Base-by-base conservation (phyloP, 2,797 vertebrate genomes). In the Podargus strigoides region DNA sequence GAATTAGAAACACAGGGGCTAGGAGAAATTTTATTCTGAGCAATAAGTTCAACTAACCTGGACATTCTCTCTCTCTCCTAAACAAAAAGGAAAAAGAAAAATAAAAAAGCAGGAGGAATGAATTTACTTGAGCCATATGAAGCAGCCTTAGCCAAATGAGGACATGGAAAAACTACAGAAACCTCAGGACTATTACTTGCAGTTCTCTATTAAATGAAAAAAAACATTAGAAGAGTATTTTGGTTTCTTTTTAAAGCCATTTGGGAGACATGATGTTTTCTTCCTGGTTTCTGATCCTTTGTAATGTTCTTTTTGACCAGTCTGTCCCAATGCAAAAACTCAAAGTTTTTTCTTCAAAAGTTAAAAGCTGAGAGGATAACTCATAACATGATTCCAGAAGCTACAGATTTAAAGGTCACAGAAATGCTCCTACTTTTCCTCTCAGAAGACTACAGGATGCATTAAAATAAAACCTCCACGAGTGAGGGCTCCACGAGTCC, bases 1-100 rank as follows among this genome's bases (percentile, higher is more conserved):
- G 87, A 95, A 94, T 91, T 94, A 93, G 80, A 96, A 97, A 94
- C 83, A 89, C 14, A 74, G 41, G 55, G 89, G 36, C 91, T 87
- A 90, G 56, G 56, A 70, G 44, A 96, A 95, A 87, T 94, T 94
- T 95, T 93, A 79, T 91, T 95, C 89, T 89, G 42, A 93, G 77
- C 63, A 90, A 36, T 82, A 96, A 91, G 74, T 89, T 88, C 70
- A 82, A 62, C 41, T 91, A 87, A 91, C 74, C 70, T 91, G 82
- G 82, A 94, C 91, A 80, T 83, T 85, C 50, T 95, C 59, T 62
- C 60, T 89, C 28, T 17, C 52, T 12, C 23, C 27, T 36, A 26
- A 32, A 18, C 16, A 12, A 22, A 28, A 8, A 10, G 27, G 7
- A 10, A 55, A 21, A 19, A 7, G 19, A 15, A 15, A 14, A 32